phyloP scores from a whole-genome alignment of 1,140 invertebrate species.

The Conus betulinus region DNA sequence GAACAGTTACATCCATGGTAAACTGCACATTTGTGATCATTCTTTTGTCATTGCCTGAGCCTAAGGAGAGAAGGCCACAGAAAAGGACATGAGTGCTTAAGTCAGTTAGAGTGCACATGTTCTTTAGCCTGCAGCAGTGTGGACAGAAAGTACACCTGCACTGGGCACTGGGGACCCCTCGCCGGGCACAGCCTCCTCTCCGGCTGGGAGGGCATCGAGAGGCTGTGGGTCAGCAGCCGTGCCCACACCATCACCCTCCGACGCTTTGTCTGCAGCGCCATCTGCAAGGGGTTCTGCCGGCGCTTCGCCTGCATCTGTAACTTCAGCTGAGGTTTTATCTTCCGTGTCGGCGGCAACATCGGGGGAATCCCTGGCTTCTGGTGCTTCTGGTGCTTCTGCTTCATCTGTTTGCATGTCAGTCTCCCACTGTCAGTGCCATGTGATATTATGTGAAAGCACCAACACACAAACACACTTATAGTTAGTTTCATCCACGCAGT shows the following conservation, averaged over 20 bases:
- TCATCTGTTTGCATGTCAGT: not conserved
- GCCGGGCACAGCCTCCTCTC: not conserved
- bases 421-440: not conserved
- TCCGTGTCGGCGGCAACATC: not conserved
- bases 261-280: not conserved
- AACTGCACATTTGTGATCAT: not conserved
- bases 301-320: not conserved
- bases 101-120: not conserved
- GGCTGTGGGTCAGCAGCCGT: not conserved
- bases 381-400: constrained; percentile 31
- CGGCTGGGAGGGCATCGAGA: not conserved
- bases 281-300: not conserved
- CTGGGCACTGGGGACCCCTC: not conserved
- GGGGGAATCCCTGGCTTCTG: constrained; percentile 40
- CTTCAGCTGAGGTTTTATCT: not conserved
- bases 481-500: no score
- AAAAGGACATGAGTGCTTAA: not conserved
- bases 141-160: constrained; percentile 3
- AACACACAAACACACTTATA: no score
- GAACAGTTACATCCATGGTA: not conserved
- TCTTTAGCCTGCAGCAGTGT: not conserved
- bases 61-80: not conserved
- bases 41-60: not conserved
- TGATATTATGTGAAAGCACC: no score
- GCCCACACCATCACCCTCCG: not conserved